phyloP scores from a whole-genome alignment of 1,140 invertebrate genomes.

The Drosophila sp. region DNA sequence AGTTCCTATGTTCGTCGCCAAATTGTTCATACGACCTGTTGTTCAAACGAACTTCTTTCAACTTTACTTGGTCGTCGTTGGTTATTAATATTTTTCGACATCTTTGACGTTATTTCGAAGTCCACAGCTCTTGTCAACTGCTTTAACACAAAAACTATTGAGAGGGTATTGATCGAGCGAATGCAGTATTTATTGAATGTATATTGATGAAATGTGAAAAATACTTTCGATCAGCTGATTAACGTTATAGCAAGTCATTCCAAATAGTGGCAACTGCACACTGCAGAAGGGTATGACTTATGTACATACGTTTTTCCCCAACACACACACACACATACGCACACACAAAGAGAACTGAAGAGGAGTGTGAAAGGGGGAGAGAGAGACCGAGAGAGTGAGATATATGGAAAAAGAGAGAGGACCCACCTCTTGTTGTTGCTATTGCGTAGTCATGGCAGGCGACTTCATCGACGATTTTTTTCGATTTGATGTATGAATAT shows the following conservation, averaged over 20 bases:
- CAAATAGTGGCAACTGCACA: background rate
- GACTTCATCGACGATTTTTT: slow-evolving; percentile 73
- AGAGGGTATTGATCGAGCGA: too few relatives aligned
- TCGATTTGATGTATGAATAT: slow-evolving; percentile 73
- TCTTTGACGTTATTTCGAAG: too few relatives aligned
- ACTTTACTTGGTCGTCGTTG: too few relatives aligned
- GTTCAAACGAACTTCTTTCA: too few relatives aligned
- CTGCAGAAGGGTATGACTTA: slow-evolving; percentile 9
- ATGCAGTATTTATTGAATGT: too few relatives aligned
- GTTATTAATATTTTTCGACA: too few relatives aligned
- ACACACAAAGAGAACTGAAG: slow-evolving; percentile 1
- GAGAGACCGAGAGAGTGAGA: background rate
- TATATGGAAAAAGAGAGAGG: slow-evolving; percentile 17
- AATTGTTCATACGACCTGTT: background rate
- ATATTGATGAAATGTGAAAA: too few relatives aligned
- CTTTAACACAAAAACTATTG: background rate
- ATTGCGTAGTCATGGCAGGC: slow-evolving; percentile 78
- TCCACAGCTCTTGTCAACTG: too few relatives aligned
- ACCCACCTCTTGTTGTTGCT: slow-evolving; percentile 68
- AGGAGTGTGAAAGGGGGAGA: slow-evolving; percentile 3
- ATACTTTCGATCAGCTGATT: background rate
- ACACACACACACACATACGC: slow-evolving; percentile 16
- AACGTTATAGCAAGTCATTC: background rate
- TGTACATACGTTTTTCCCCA: slow-evolving; percentile 39
- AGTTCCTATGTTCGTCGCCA: background rate